Conservation (phyloP, 2,888 invertebrate genomes). For the Zaprionus bogoriensis region DNA sequence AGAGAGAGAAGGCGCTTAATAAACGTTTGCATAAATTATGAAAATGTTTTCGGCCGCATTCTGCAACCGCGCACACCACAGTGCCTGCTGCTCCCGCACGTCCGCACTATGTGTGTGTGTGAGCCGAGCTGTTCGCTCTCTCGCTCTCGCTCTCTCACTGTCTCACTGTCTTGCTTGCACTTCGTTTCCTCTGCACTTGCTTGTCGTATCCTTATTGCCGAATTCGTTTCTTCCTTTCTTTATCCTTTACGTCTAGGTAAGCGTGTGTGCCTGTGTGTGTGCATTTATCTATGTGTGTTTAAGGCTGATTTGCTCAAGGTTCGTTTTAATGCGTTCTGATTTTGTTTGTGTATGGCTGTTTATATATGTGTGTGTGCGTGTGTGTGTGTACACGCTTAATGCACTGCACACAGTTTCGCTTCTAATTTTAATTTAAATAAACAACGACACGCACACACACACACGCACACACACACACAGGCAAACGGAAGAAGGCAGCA, state of each 20-base stretch:
- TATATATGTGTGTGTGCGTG: constrained; percentile 25
- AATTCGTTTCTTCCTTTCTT: constrained; percentile 59
- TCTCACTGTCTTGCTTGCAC: constrained; percentile 12
- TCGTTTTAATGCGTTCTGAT: constrained; percentile 67
- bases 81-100: constrained; percentile 23
- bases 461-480: neutral
- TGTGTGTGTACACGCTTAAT: constrained; percentile 50
- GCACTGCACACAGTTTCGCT: constrained; percentile 41
- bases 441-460: constrained; percentile 10
- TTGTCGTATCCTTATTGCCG: constrained; percentile 62
- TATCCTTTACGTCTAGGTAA: constrained; percentile 55
- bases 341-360: constrained; percentile 47
- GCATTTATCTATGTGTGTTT: constrained; percentile 56
- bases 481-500: neutral
- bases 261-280: constrained; percentile 20
- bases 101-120: too few relatives aligned
- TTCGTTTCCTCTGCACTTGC: constrained; percentile 52
- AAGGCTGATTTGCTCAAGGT: constrained; percentile 74
- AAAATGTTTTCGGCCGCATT: constrained; percentile 34
- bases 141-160: neutral
- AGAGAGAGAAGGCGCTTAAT: constrained; percentile 25
- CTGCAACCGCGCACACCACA: constrained; percentile 49
- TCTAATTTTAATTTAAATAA: constrained; percentile 54
- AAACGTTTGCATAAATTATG: constrained; percentile 63
- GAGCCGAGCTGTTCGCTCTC: neutral